A percentile compares a stretch with the other conserved stretches of the same genome.
Conservation (phyloP, 1,140 invertebrate genomes). For the Eulimnadia texana region DNA sequence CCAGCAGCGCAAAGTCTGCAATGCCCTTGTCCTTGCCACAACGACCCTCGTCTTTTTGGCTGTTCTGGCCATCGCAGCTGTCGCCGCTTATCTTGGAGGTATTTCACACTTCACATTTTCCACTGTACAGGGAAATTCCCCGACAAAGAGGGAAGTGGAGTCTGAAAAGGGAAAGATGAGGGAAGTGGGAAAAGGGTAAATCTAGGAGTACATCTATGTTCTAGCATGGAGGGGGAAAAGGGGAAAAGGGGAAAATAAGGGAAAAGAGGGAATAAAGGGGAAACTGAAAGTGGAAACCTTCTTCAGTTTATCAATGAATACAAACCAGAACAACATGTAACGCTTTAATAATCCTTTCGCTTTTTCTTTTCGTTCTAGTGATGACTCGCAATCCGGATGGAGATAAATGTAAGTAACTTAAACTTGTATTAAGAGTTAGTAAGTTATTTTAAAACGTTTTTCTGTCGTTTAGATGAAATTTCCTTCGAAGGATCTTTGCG, state of each 20-base stretch:
- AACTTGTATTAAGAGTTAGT: background rate
- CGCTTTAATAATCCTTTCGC: background rate
- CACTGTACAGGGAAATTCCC: too few species aligned
- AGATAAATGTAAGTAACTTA: constrained; percentile 18
- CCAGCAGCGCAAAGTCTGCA: constrained; percentile 38
- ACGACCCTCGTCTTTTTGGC: constrained; percentile 50
- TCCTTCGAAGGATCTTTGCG: constrained; percentile 50
- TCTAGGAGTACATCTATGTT: too few species aligned
- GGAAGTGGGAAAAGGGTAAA: too few species aligned
- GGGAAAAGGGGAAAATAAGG: too few species aligned
- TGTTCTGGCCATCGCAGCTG: constrained; percentile 52
- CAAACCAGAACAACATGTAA: too few species aligned
- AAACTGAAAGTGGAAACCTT: too few species aligned
- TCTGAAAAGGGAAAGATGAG: too few species aligned
- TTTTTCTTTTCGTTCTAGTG: constrained; percentile 12
- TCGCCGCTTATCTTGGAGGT: constrained; percentile 61
- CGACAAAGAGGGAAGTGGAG: too few species aligned
- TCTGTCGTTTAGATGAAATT: constrained; percentile 42
- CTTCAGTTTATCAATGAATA: too few species aligned
- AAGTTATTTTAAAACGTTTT: constrained; percentile 1
- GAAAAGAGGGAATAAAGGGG: too few species aligned
- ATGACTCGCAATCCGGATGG: constrained; percentile 20
- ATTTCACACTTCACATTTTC: constrained; percentile 30
- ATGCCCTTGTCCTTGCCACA: constrained; percentile 46
- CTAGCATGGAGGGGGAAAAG: too few species aligned